These are phyloP conservation scores for Ichneumoninae sp. DNA, from an alignment of 2,888 invertebrate genomes.

Conservation along the genomic window DNA sequence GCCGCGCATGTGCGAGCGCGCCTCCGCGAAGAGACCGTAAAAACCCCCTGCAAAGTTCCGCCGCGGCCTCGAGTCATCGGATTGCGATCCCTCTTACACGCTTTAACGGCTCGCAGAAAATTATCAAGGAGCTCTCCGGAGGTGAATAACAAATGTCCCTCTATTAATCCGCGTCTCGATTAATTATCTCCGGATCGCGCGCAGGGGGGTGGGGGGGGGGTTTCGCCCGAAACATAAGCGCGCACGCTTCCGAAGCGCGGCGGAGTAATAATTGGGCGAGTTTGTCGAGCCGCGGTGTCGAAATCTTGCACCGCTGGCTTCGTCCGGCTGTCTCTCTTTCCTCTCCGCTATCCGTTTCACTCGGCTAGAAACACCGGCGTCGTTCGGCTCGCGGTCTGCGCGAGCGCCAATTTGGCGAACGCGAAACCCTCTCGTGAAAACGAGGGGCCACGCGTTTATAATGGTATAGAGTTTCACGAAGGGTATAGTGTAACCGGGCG, in stretches of 20 bases:
- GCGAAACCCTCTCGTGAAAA: constrained; percentile 73
- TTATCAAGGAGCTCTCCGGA: constrained; percentile 31
- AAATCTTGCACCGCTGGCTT: constrained; percentile 79
- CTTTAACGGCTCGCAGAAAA: not conserved
- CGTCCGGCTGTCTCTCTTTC: constrained; percentile 14
- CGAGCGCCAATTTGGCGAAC: constrained; percentile 78
- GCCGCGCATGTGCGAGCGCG: not conserved
- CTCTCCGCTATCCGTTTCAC: constrained; percentile 36
- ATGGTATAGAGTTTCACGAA: constrained; percentile 75
- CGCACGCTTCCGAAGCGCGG: constrained; percentile 49
- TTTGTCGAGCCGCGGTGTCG: constrained; percentile 76
- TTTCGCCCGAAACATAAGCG: constrained; percentile 22
- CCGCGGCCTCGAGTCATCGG: not conserved
- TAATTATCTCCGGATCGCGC: constrained; percentile 78
- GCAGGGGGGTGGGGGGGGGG: constrained; percentile 40
- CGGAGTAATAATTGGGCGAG: constrained; percentile 76
- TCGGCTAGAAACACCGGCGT: constrained; percentile 21
- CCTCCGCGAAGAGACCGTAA: not conserved
- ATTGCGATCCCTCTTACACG: constrained; percentile 1
- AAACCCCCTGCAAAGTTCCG: not conserved
- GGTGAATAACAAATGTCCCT: constrained; percentile 73
- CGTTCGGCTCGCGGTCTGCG: constrained; percentile 62
- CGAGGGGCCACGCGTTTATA: constrained; percentile 75
- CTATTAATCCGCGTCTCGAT: constrained; percentile 81
- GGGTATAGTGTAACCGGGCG: constrained; percentile 59